Evolutionary conservation across 2,113 vertebrate species (phyloP), one percentile per base, ranked within the genome.

Genomic region (Ploceus nigricollis): DNA sequence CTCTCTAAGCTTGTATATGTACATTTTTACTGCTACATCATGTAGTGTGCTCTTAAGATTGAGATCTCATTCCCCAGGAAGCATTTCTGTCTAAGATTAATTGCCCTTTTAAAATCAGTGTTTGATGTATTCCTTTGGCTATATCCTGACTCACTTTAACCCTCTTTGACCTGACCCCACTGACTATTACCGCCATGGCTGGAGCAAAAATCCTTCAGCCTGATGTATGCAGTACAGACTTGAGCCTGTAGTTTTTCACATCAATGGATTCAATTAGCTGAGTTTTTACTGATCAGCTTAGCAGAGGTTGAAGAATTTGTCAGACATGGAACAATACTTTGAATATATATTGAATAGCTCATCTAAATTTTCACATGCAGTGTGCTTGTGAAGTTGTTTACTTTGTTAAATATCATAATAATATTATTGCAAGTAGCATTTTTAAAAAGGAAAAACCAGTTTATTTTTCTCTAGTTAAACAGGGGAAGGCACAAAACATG

Each of bases 71-170:
- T 98, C 98, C 95, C 95, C 98, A 98, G 97, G 98, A 98, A 98
- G 97, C 97, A 97, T 98, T 98, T 98, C 97, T 98, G 97, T 95
- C 94, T 93, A 97, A 98, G 98, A 98, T 98, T 97, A 98, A 98
- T 98, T 98, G 96, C 97, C 97, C 98, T 98, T 98, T 98, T 98
- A 98, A 98, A 98, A 97, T 98, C 95, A 96, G 94, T 94, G 97
- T 98, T 98, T 98, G 98, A 98, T 98, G 98, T 98, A 98, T 98
- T 98, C 94, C 95, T 98, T 94, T 98, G 97, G 97, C 98, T 97
- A 97, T 98, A 98, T 98, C 97, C 97, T 98, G 98, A 96, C 97
- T 97, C 78, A 68, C 96, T 98, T 97, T 98, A 98, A 97, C 98
- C 98, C 98, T 97, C 95, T 97, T 97, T 98, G 98, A 98, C 98